Conservation (phyloP, 2,888 invertebrate genomes). For the Dolichomitus sp. region DNA sequence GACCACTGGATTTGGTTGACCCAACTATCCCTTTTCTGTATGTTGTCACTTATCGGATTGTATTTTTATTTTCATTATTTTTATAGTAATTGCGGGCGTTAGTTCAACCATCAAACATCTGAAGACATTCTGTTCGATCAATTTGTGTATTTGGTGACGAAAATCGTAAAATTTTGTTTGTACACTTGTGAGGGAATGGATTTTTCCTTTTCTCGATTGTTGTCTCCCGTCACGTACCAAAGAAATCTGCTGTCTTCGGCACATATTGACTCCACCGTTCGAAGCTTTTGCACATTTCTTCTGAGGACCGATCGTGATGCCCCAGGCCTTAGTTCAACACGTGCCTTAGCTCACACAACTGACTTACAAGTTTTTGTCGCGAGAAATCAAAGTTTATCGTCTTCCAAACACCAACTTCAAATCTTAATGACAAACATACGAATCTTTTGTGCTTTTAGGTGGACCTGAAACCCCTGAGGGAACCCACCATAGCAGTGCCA, state of each 20-base stretch:
- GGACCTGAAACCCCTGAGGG: constrained; percentile 83
- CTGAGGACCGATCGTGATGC: not conserved
- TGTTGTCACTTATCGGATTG: too few relatives aligned
- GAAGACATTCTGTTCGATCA: not conserved
- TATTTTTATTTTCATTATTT: not conserved
- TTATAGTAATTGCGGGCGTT: not conserved
- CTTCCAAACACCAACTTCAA: constrained; percentile 33
- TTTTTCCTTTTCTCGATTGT: not conserved
- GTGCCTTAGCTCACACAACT: constrained; percentile 15
- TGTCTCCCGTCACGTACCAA: not conserved
- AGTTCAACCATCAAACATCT: not conserved
- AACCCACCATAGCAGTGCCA: constrained; percentile 82
- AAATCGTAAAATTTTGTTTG: not conserved
- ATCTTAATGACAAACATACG: constrained; percentile 28
- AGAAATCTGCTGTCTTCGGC: constrained; percentile 5
- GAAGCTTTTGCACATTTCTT: constrained; percentile 8
- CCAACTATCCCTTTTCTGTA: too few relatives aligned
- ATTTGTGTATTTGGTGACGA: not conserved
- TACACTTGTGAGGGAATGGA: not conserved
- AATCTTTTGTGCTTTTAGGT: constrained; percentile 79
- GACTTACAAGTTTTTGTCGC: constrained; percentile 6
- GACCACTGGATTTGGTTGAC: too few relatives aligned
- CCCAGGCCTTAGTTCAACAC: constrained; percentile 3
- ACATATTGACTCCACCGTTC: constrained; percentile 7
- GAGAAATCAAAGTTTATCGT: constrained; percentile 30